These are phyloP conservation scores for Garra rufa DNA, from an alignment of 2,113 vertebrate species.

Conservation along the genomic window DNA sequence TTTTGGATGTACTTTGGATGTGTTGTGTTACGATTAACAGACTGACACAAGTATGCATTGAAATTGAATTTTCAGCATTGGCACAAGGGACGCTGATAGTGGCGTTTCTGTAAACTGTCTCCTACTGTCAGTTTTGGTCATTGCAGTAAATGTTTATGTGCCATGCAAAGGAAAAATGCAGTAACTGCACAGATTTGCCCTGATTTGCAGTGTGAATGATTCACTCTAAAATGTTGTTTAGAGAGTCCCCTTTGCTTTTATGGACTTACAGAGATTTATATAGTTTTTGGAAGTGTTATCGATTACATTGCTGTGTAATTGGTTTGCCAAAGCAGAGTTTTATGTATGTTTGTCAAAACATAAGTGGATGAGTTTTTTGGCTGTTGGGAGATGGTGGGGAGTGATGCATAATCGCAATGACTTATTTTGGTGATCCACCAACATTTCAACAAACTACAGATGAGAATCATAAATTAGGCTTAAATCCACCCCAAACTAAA, in stretches of 20 bases:
- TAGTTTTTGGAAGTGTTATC: background rate
- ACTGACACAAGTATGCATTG: background rate
- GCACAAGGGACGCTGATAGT: background rate
- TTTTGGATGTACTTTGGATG: background rate
- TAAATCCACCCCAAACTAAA: conserved; percentile 2
- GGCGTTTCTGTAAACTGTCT: background rate
- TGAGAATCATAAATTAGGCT: background rate
- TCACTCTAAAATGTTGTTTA: background rate
- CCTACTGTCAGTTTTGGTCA: no score
- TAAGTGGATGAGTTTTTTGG: background rate
- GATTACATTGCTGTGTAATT: no score
- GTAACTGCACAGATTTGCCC: no score
- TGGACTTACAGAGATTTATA: background rate
- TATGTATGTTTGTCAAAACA: background rate
- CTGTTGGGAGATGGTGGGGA: background rate
- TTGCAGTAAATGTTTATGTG: no score
- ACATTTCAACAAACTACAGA: background rate
- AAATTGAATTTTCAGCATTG: background rate
- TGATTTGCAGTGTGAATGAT: no score
- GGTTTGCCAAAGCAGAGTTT: background rate
- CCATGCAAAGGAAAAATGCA: no score
- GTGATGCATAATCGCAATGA: background rate
- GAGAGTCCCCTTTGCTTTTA: background rate
- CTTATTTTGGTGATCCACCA: conserved; percentile 9
- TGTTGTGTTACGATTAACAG: background rate